phyloP scores from a whole-genome alignment of 2,888 invertebrate genomes.

The Listrodromus nycthemerus region DNA sequence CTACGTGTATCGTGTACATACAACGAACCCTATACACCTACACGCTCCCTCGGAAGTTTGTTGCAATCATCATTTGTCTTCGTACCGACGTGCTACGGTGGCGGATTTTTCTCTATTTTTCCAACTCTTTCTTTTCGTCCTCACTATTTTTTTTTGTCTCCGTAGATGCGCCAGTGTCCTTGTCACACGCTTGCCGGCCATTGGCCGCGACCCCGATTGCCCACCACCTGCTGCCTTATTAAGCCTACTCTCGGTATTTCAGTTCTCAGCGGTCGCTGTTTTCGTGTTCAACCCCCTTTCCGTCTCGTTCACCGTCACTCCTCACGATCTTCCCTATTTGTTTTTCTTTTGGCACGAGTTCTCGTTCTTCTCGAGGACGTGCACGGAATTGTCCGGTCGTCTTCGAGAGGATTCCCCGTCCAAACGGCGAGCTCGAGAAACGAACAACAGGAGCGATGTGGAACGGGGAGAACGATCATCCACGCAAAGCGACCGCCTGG shows the following conservation, averaged over 20 bases:
- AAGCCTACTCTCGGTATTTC: slow-evolving; percentile 43
- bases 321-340: slow-evolving; percentile 55
- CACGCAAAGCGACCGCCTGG: slow-evolving; percentile 13
- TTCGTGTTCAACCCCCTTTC: slow-evolving; percentile 30
- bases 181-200: slow-evolving; percentile 30
- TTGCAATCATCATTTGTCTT: slow-evolving; percentile 76
- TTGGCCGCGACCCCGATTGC: slow-evolving; percentile 47
- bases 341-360: slow-evolving; percentile 62
- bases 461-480: slow-evolving; percentile 27
- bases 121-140: slow-evolving; percentile 31
- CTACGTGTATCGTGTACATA: slow-evolving; percentile 24
- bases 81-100: slow-evolving; percentile 64
- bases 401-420: slow-evolving; percentile 21
- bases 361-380: slow-evolving; percentile 69
- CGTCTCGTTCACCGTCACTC: slow-evolving; percentile 15
- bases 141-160: slow-evolving; percentile 14
- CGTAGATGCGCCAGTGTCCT: slow-evolving; percentile 10
- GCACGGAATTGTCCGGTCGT: slow-evolving; percentile 69
- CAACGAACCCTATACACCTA: slow-evolving; percentile 31
- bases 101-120: slow-evolving; percentile 46
- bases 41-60: slow-evolving; percentile 69
- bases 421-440: slow-evolving; percentile 29
- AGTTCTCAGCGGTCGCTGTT: slow-evolving; percentile 34
- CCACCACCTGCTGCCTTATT: slow-evolving; percentile 28
- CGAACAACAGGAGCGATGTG: slow-evolving; percentile 22